phyloP scores from a whole-genome alignment of 92 coral and sea anemone genomes.

The Pocillopora grandis region DNA sequence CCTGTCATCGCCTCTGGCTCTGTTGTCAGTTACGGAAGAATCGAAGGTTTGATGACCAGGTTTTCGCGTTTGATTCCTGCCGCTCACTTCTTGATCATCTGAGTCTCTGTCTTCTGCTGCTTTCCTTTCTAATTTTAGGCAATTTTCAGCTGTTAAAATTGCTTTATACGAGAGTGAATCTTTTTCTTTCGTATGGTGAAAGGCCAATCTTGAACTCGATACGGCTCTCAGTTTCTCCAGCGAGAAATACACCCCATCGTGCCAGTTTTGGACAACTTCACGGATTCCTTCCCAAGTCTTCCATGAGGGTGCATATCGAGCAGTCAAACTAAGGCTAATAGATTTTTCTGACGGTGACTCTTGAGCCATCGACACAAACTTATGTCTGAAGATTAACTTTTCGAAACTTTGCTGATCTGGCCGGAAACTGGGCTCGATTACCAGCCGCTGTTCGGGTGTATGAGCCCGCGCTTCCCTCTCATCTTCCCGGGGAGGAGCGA shows the following conservation, averaged over 20 bases:
- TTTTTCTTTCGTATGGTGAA: background rate
- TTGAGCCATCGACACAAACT: background rate
- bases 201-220: background rate
- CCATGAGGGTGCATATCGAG: constrained; percentile 55
- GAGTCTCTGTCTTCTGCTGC: background rate
- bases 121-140: background rate
- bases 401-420: background rate
- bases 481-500: too few relatives aligned
- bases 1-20: background rate
- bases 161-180: constrained; percentile 14
- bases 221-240: constrained; percentile 25
- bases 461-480: too few relatives aligned
- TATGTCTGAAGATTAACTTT: background rate
- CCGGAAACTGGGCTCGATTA: too few relatives aligned
- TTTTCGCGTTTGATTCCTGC: background rate
- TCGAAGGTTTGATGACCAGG: constrained; percentile 14
- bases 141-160: constrained; percentile 4
- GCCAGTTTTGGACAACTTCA: constrained; percentile 64
- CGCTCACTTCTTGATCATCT: background rate
- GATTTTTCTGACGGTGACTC: background rate
- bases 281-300: constrained; percentile 61
- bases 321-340: constrained; percentile 48
- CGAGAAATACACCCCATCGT: constrained; percentile 53
- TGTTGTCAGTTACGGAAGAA: background rate
- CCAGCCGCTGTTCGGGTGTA: too few relatives aligned